A percentile compares a stretch with the other conserved stretches of the same genome.
Conservation (phyloP, 92 coral and sea anemone genomes). For the Epizoanthus fatuus region DNA sequence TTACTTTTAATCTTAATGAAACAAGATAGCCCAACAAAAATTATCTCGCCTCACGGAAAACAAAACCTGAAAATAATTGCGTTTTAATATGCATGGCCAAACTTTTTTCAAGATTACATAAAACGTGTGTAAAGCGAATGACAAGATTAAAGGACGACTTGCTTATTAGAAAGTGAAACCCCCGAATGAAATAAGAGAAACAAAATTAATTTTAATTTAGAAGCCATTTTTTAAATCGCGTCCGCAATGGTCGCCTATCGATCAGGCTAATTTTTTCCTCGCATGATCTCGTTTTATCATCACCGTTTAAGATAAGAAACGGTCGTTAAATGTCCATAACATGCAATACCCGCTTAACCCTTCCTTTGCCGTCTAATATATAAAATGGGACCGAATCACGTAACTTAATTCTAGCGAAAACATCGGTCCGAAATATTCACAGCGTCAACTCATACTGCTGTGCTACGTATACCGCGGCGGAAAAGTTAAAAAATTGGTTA, state of each 20-base stretch:
- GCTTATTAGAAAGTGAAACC: slow-evolving; percentile 18
- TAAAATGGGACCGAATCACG: not conserved
- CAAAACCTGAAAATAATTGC: not conserved
- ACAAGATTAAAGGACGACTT: slow-evolving; percentile 28
- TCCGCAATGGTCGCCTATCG: slow-evolving; percentile 3
- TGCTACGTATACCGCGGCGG: no score
- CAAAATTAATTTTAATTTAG: slow-evolving; percentile 28
- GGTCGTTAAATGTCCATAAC: not conserved
- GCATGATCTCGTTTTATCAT: not conserved
- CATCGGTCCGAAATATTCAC: no score
- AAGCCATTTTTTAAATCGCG: not conserved
- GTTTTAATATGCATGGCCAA: not conserved
- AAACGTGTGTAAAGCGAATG: slow-evolving; percentile 41
- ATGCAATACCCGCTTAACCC: not conserved
- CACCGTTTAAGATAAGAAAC: not conserved
- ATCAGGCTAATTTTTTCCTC: slow-evolving; percentile 7
- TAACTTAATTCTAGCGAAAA: not conserved
- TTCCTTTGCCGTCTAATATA: not conserved
- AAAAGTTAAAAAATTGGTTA: not conserved
- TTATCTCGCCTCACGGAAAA: not conserved
- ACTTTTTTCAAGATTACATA: slow-evolving; percentile 23
- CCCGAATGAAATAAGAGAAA: slow-evolving; percentile 15
- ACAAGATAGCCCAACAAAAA: not conserved
- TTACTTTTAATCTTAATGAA: not conserved
- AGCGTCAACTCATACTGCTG: no score